Percentiles rank a stretch among this genome's conserved stretches.
These are phyloP conservation scores for Eonycteris spelaea DNA, from an alignment of 2,113 vertebrate genomes.

Conservation along the genomic window DNA sequence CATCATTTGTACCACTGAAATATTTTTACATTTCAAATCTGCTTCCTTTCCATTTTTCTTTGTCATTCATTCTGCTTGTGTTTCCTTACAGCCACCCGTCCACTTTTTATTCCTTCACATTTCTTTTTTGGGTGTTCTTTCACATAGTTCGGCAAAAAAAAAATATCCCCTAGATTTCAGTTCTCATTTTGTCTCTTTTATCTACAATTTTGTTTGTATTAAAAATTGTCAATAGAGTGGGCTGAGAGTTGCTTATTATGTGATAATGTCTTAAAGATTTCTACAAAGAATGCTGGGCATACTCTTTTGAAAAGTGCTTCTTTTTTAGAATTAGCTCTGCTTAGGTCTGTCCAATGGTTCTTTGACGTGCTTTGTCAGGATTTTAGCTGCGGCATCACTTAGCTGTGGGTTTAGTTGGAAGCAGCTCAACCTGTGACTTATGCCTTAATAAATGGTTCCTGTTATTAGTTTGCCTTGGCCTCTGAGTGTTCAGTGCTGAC, in stretches of 20 bases:
- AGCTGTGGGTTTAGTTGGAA: slow-evolving; percentile 53
- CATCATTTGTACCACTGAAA: background rate
- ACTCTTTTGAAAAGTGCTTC: slow-evolving; percentile 17
- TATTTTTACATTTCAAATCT: background rate
- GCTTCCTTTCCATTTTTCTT: background rate
- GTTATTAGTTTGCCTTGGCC: slow-evolving; percentile 72
- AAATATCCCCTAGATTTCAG: background rate
- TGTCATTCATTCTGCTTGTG: background rate
- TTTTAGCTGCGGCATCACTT: slow-evolving; percentile 47
- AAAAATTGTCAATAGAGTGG: background rate
- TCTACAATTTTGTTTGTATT: background rate
- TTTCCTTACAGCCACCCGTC: background rate
- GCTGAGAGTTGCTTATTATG: background rate
- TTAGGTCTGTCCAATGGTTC: background rate
- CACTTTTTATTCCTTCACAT: background rate
- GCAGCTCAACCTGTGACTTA: slow-evolving; percentile 69
- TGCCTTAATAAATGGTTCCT: slow-evolving; percentile 69
- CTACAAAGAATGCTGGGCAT: background rate
- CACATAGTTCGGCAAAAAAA: background rate
- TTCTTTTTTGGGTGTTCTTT: background rate
- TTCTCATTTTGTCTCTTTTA: background rate
- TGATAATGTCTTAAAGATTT: background rate
- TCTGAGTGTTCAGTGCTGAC: slow-evolving; percentile 55
- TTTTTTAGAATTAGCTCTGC: slow-evolving; percentile 41
- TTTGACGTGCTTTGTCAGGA: slow-evolving; percentile 62